These are phyloP conservation scores for Pachydiplax longipennis DNA, from an alignment of 2,888 invertebrate species.

Conservation along the genomic window DNA sequence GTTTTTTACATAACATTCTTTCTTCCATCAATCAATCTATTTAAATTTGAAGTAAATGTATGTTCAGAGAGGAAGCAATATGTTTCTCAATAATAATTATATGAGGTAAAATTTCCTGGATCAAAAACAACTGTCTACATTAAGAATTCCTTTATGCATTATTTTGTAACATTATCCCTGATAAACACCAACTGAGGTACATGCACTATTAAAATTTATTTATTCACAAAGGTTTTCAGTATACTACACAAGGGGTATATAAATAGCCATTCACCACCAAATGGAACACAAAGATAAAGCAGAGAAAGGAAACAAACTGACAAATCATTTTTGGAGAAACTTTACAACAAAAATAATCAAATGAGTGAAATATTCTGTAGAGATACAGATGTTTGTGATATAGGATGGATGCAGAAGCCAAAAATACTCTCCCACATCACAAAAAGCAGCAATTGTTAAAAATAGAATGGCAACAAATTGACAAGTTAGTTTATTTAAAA, in stretches of 20 bases:
- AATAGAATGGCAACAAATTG: not conserved
- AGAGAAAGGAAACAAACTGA: not conserved
- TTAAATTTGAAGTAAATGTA: not conserved
- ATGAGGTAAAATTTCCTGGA: not conserved
- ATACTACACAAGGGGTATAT: not conserved
- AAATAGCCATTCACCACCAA: not conserved
- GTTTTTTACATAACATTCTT: too few species aligned
- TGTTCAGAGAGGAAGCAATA: not conserved
- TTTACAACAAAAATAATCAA: not conserved
- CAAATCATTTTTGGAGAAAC: not conserved
- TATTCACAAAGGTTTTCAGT: not conserved
- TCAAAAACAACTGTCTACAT: not conserved
- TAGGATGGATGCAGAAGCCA: not conserved
- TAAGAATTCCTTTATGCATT: not conserved
- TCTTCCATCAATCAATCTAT: too few species aligned
- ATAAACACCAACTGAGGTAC: not conserved
- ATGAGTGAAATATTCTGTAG: not conserved
- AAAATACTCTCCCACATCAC: not conserved
- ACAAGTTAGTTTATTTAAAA: not conserved
- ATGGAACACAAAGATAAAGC: not conserved
- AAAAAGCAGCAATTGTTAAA: not conserved
- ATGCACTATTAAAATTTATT: not conserved
- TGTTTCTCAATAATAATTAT: not conserved
- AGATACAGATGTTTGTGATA: not conserved
- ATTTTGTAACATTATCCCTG: not conserved